Percentiles rank a stretch among this genome's conserved stretches.
Evolutionary conservation across 2,888 invertebrate species (phyloP).

Genomic region (Diarsia brunnea): DNA sequence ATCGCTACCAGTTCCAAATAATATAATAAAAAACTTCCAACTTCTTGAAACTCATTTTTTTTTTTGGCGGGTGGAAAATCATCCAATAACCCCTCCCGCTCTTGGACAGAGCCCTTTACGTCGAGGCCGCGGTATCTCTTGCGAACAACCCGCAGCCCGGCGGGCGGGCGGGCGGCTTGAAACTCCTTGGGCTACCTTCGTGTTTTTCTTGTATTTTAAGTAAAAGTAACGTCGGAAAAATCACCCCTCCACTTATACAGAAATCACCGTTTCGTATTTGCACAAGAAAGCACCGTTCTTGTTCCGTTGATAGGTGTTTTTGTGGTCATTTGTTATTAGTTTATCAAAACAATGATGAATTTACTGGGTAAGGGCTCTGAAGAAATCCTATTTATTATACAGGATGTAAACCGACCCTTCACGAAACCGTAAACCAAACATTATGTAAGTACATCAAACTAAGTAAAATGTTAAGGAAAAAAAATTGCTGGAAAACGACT

Average conservation of each 20-base stretch:
- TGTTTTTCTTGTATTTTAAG: neutral
- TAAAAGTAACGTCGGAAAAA: neutral
- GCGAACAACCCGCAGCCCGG: no score
- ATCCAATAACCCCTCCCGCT: no score
- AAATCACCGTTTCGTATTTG: constrained; percentile 15
- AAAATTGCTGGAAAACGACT: no score
- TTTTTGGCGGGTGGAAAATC: no score
- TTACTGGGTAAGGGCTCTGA: neutral
- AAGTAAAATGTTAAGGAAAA: no score
- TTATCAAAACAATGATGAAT: neutral
- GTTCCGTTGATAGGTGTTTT: neutral
- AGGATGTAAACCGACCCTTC: no score
- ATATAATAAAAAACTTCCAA: constrained; percentile 12
- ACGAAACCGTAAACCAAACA: no score
- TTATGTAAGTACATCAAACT: no score
- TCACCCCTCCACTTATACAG: constrained; percentile 4
- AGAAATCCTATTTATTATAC: neutral
- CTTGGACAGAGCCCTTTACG: no score
- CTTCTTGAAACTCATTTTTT: no score
- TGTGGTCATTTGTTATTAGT: neutral
- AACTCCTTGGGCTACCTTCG: neutral
- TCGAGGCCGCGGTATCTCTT: no score
- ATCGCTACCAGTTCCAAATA: constrained; percentile 18
- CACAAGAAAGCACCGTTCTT: constrained; percentile 11
- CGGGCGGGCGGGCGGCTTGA: no score